Evolutionary conservation across 2,113 vertebrate genomes (phyloP).

Genomic region (Vimba vimba): DNA sequence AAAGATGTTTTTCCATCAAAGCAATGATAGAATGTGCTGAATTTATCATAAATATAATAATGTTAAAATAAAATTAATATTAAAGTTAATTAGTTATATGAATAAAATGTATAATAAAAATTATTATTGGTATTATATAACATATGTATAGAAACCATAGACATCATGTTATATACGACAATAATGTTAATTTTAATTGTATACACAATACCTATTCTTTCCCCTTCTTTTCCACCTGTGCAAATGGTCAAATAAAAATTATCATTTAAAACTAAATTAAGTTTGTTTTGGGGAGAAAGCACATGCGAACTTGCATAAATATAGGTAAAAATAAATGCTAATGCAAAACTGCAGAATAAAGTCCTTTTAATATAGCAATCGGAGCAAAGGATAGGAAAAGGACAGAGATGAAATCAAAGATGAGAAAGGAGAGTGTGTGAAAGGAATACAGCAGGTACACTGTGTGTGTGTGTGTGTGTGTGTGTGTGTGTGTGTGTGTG

Average conservation of each 20-base stretch:
- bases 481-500: no score
- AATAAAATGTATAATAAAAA: no score
- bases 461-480: not conserved
- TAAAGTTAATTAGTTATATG: not conserved
- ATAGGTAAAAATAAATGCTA: not conserved
- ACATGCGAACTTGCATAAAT: not conserved
- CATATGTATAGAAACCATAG: no score
- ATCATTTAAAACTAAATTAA: not conserved
- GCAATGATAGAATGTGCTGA: not conserved
- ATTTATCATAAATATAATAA: not conserved
- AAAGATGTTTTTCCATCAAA: not conserved
- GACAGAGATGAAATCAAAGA: not conserved
- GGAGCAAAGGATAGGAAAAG: not conserved
- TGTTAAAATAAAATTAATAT: not conserved
- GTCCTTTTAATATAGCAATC: not conserved
- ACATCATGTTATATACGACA: no score
- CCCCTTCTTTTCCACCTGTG: not conserved
- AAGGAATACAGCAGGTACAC: constrained; percentile 45
- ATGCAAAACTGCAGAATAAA: not conserved
- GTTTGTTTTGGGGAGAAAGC: not conserved
- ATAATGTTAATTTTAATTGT: no score
- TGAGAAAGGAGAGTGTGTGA: not conserved
- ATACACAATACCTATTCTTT: no score
- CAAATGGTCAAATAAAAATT: not conserved
- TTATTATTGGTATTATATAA: no score